Conservation (phyloP, 2,113 vertebrate genomes). For the Sprattus sprattus region DNA sequence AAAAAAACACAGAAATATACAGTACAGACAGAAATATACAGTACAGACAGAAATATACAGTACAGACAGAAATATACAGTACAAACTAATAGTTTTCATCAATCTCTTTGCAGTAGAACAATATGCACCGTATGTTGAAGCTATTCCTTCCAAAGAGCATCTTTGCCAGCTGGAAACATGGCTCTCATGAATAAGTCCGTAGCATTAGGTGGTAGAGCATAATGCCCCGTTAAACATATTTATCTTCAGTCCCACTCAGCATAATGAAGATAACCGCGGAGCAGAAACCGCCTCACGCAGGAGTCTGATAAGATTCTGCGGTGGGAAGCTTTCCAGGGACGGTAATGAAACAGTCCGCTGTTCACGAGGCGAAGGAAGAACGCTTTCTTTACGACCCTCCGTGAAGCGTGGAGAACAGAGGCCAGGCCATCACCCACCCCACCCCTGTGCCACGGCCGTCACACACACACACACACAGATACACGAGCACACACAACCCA, state of each 20-base stretch:
- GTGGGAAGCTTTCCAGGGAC: not conserved
- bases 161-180: not conserved
- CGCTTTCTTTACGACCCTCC: not conserved
- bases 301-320: not conserved
- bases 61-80: not conserved
- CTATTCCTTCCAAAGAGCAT: not conserved
- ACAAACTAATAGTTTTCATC: not conserved
- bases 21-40: not conserved
- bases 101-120: not conserved
- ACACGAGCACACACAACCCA: too few species aligned
- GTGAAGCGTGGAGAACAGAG: not conserved
- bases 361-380: not conserved
- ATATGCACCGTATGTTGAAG: not conserved
- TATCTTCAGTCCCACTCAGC: not conserved
- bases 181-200: not conserved
- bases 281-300: not conserved
- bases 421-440: not conserved
- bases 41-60: not conserved
- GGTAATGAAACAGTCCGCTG: constrained; percentile 6
- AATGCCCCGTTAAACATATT: not conserved
- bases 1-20: not conserved
- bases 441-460: not conserved
- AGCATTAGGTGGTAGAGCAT: not conserved
- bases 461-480: too few species aligned
- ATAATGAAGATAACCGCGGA: not conserved